These are phyloP conservation scores for Synanthedon myopaeformis DNA, from an alignment of 2,888 invertebrate species.

Conservation along the genomic window DNA sequence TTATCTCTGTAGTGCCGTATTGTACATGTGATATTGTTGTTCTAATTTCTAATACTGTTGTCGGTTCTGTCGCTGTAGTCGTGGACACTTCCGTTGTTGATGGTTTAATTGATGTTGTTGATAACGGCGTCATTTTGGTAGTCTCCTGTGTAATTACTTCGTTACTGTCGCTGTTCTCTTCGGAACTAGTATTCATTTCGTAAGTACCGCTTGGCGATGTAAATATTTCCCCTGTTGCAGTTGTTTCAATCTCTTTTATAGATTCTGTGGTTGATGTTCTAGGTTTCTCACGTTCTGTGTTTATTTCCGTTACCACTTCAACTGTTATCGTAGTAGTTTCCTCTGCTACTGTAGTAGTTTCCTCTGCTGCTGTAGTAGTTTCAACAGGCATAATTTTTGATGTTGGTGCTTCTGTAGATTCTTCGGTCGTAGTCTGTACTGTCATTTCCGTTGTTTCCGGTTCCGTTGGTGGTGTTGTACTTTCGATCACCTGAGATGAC, in stretches of 20 bases:
- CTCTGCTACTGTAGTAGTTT: conserved; percentile 16
- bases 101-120: conserved; percentile 15
- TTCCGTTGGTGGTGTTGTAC: conserved; percentile 14
- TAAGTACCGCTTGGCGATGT: conserved; percentile 12
- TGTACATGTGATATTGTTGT: conserved; percentile 4
- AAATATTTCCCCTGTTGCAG: conserved; percentile 7
- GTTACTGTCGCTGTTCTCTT: conserved; percentile 49
- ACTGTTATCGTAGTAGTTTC: conserved; percentile 36
- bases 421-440: conserved; percentile 10
- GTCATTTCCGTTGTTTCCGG: conserved; percentile 16
- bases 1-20: conserved; percentile 11
- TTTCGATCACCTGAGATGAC: conserved; percentile 39
- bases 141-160: conserved; percentile 38
- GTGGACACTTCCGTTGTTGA: conserved; percentile 14
- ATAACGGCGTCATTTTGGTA: conserved; percentile 8
- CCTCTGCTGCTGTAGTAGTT: conserved; percentile 16
- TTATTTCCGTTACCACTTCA: conserved; percentile 41
- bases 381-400: conserved; percentile 10
- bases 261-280: conserved; percentile 7
- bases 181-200: conserved; percentile 24
- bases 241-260: conserved; percentile 16
- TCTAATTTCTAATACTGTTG: conserved; percentile 8
- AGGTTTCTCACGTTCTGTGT: conserved; percentile 33
- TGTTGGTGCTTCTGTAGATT: conserved; percentile 8
- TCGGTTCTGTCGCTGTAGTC: conserved; percentile 14